phyloP scores from a whole-genome alignment of 2,888 invertebrate genomes.

The Spisula subtruncata region DNA sequence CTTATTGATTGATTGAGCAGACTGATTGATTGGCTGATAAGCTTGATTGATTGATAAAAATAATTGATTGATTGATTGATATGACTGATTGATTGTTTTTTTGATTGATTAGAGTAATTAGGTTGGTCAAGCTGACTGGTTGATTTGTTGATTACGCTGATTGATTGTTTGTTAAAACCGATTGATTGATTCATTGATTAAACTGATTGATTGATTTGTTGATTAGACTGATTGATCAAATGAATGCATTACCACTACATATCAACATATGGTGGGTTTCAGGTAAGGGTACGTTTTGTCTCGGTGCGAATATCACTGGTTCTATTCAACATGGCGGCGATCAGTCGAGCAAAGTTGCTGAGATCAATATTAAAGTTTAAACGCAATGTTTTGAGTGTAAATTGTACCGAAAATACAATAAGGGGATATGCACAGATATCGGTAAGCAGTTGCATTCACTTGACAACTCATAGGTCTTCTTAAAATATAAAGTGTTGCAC shows the following conservation, averaged over 20 bases:
- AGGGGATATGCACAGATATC: slow-evolving; percentile 44
- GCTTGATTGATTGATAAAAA: background rate
- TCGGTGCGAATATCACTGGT: background rate
- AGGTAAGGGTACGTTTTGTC: background rate
- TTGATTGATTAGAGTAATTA: no score
- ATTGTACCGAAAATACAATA: background rate
- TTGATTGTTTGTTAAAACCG: background rate
- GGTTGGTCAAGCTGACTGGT: no score
- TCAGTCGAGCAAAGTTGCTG: background rate
- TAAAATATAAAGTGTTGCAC: background rate
- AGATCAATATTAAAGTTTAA: background rate
- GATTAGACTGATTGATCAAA: background rate
- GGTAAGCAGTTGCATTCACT: slow-evolving; percentile 19
- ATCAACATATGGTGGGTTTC: background rate
- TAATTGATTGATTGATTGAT: no score
- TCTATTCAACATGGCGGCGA: slow-evolving; percentile 35
- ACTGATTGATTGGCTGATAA: no score
- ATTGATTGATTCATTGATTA: background rate
- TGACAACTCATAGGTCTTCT: background rate
- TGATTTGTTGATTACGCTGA: no score
- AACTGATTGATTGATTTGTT: background rate
- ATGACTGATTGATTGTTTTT: no score
- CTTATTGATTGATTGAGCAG: background rate
- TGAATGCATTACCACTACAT: no score
- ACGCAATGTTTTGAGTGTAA: background rate